A percentile compares a stretch with the other conserved stretches of the same genome.
Conservation (phyloP, 2,888 invertebrate genomes). For the Pomacea canaliculata region DNA sequence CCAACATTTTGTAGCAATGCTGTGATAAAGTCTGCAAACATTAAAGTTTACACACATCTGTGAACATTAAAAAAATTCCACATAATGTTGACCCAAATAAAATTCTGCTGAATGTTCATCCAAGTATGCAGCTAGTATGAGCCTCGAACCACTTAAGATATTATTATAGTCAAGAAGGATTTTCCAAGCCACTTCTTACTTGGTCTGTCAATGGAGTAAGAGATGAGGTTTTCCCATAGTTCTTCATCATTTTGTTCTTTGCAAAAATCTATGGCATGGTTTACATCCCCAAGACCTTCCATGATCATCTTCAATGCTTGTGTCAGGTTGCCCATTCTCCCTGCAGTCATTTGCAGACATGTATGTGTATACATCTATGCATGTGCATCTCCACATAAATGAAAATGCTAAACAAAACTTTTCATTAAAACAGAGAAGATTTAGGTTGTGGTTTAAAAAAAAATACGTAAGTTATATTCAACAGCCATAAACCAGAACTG, state of each 20-base stretch:
- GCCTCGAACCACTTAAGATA: not conserved
- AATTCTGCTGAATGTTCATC: not conserved
- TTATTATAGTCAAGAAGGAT: not conserved
- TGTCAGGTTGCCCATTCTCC: conserved; percentile 87
- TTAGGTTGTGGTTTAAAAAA: no score
- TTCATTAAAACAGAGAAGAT: no score
- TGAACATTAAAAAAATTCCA: not conserved
- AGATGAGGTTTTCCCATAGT: conserved; percentile 90
- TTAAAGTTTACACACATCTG: not conserved
- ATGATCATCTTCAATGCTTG: conserved; percentile 94
- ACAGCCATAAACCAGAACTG: no score
- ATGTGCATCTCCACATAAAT: not conserved
- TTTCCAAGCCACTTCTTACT: conserved; percentile 70
- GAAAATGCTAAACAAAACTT: not conserved
- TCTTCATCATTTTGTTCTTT: conserved; percentile 95
- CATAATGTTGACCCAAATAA: not conserved
- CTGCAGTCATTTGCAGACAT: conserved; percentile 44
- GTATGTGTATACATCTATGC: not conserved
- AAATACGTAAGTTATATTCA: no score
- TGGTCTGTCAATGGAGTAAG: conserved; percentile 88
- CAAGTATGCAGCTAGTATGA: not conserved
- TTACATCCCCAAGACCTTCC: conserved; percentile 85
- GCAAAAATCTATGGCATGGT: conserved; percentile 95
- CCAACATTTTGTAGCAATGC: conserved; percentile 81
- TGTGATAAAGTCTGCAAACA: conserved; percentile 76